Base-by-base conservation (phyloP, 1,140 invertebrate genomes). In the Daktulosphaira vitifoliae region DNA sequence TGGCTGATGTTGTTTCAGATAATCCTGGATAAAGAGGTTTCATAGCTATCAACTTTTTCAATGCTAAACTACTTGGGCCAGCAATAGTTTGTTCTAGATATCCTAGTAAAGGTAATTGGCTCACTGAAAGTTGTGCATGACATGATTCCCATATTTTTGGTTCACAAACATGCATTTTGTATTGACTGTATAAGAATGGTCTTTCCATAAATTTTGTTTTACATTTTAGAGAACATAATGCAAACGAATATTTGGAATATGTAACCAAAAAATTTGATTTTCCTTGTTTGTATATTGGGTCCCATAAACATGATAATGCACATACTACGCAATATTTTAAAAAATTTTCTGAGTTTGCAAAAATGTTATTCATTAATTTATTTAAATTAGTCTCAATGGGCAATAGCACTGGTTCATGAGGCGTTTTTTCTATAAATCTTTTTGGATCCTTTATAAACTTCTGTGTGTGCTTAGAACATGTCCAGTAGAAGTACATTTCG, bases 71-170 rank as follows among this genome's bases (percentile, higher is more conserved):
- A 23, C 15, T 6, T 1, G 0, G 1, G 3, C 3, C 1, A 8
- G 7, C 16, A 2, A 62, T 16, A 9, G 56, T 62, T 18, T 62
- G 56, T 22, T 62, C 56, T 16, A 62, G 16, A 16, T 29, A 62
- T 5, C 56, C 56, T 0, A n/a, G n/a, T 0, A 20, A 18, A 0
- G 56, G 56, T 1, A 62, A 5, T 1, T 38, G 0, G 5, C 13
- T 16, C 1, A 62, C 29, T 15, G 0, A 9, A 2, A 33, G n/a
- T 7, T 8, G 0, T 7, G 52, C 22, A 1, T 8, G 1, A 0
- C 3, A 2, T 1, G 23, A 4, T 8, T 15, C 3, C n/a, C 4
- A 5, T 11, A 23, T 1, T 18, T 39, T 0, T 38, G 54, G 1
- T 5, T 23, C 54, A 0, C 1, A 13, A 13, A 48, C 42, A 2